These are phyloP conservation scores for Actinostola sp. DNA, from an alignment of 92 coral and sea anemone genomes.

Conservation along the genomic window DNA sequence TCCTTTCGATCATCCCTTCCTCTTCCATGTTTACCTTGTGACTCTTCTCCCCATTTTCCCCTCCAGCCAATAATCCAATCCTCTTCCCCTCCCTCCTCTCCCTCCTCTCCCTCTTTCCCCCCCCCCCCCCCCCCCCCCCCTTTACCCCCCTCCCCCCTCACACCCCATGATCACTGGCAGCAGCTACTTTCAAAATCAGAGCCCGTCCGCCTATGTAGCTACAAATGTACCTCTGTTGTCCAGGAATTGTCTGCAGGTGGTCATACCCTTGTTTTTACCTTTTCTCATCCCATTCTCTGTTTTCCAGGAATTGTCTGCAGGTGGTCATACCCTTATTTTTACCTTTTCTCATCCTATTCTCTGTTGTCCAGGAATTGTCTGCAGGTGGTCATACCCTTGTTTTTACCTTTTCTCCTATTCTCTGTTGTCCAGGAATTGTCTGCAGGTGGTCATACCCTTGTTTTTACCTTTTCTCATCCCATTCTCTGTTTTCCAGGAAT, in stretches of 20 bases:
- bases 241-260: too few species aligned
- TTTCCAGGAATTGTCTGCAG: too few species aligned
- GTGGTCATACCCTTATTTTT: neutral
- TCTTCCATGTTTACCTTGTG: neutral
- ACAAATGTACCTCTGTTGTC: too few species aligned
- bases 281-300: neutral
- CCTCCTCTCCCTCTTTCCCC: neutral
- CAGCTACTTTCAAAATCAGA: too few species aligned
- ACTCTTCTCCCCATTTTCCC: neutral
- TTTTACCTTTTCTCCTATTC: neutral
- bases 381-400: slow-evolving; percentile 26
- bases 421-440: slow-evolving; percentile 6
- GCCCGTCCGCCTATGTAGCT: too few species aligned
- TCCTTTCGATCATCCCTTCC: neutral
- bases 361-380: slow-evolving; percentile 4
- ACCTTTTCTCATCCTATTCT: neutral
- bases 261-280: too few species aligned
- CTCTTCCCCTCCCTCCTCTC: neutral
- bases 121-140: neutral
- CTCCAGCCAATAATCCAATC: neutral
- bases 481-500: neutral
- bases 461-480: neutral
- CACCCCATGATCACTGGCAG: too few species aligned
- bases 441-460: slow-evolving; percentile 25
- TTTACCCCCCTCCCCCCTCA: neutral